Base-by-base conservation (phyloP, 2,888 invertebrate species). In the Dorcus hopei region DNA sequence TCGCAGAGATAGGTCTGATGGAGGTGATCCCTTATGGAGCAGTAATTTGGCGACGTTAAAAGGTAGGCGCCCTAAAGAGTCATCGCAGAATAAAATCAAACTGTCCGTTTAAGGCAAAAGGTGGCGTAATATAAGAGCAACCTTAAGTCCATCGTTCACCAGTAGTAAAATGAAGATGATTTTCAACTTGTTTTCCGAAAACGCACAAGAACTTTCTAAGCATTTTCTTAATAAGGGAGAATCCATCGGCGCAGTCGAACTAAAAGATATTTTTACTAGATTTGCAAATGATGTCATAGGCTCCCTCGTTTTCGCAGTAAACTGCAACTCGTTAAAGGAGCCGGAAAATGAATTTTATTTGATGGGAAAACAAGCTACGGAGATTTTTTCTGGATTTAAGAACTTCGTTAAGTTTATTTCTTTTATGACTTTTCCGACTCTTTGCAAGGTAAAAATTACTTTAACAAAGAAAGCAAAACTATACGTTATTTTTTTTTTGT, bases 231-330 rank as follows among this genome's bases (percentile, higher is more conserved):
- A 68, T 6, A 58, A 70, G 58, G 60, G 68, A 2, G 58, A 74
- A 19, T 58, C 71, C 6, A 54, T 69, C 0, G 54, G 71, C 0
- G 75, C 75, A 9, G 63, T 81, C 1, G 81, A 82, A 43, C 68
- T 77, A 57, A 81, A 79, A 61, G 82, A 83, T 49, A 64, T 79
- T 2, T 79, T 78, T 2, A 76, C 78, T 0, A 74, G 81, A 11
- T 82, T 75, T 59, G 72, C 81, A 0, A 81, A 78, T 57, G 81
- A 82, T 63, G 79, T 82, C 6, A 82, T 82, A 49, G 81, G 80
- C 0, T 75, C 80, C 0, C 76, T 79, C 42, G 82, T 80, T 3
- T 82, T 81, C 54, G 82, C 82, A 0, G 64, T 81, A 1, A 77
- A 81, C 60, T 78, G 83, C 1, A 78, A 85, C 64, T 84, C 85